A percentile compares a stretch with the other conserved stretches of the same genome.
These are phyloP conservation scores for Wasmannia auropunctata DNA, from an alignment of 1,140 invertebrate species.

Conservation along the genomic window DNA sequence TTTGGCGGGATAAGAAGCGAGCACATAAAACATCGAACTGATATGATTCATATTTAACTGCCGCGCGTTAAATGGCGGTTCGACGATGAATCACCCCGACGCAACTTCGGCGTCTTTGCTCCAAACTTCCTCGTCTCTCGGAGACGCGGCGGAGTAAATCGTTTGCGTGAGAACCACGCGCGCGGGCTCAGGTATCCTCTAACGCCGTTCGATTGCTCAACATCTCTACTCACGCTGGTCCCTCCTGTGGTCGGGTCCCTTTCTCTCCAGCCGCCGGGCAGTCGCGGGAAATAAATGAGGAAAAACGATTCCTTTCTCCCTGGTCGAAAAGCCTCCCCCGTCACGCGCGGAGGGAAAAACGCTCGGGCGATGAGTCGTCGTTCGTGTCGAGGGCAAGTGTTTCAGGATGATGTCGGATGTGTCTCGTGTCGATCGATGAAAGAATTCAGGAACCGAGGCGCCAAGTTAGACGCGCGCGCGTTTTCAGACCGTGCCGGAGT, in stretches of 20 bases:
- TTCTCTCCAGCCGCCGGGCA: conserved; percentile 24
- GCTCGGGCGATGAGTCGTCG: background rate
- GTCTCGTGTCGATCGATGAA: background rate
- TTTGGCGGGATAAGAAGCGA: background rate
- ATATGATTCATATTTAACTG: conserved; percentile 16
- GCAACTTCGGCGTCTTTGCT: background rate
- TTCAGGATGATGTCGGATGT: background rate
- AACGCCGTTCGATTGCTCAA: conserved; percentile 15
- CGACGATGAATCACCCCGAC: conserved; percentile 9
- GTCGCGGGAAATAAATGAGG: background rate
- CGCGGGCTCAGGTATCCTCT: background rate
- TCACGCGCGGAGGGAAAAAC: background rate
- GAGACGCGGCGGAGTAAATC: background rate
- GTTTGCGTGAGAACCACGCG: background rate
- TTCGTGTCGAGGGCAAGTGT: too few species aligned
- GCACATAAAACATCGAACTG: background rate
- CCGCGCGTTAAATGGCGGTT: background rate
- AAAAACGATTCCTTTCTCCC: conserved; percentile 44
- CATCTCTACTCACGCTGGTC: conserved; percentile 53
- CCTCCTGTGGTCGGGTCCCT: conserved; percentile 1
- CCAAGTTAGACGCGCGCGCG: conserved; percentile 60
- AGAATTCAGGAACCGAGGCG: background rate
- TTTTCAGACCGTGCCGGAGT: conserved; percentile 66
- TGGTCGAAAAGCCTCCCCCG: conserved; percentile 1
- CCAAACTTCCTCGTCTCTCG: background rate